Evolutionary conservation across 2,888 invertebrate species (phyloP).

Genomic region (Drosophila leonis): DNA sequence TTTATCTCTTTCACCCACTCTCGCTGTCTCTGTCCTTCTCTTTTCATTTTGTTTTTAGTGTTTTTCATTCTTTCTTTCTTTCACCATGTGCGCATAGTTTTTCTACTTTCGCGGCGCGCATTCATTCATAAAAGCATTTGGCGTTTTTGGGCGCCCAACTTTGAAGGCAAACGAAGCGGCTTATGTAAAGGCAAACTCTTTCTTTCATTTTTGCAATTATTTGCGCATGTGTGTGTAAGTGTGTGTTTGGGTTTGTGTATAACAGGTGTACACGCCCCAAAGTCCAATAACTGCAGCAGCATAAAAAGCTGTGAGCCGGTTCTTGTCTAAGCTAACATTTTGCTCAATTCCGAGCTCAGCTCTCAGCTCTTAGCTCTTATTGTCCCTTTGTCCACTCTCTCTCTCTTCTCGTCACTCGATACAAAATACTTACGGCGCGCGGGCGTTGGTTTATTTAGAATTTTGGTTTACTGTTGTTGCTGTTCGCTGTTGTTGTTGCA

Average conservation of each 20-base stretch:
- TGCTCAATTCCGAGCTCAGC: slow-evolving; percentile 29
- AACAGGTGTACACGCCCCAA: slow-evolving; percentile 61
- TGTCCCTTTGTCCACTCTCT: slow-evolving; percentile 3
- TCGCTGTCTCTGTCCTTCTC: background rate
- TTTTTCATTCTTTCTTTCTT: slow-evolving; percentile 45
- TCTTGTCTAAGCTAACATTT: slow-evolving; percentile 54
- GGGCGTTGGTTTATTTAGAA: slow-evolving; percentile 73
- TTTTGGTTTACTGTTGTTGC: slow-evolving; percentile 45
- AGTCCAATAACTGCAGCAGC: slow-evolving; percentile 32
- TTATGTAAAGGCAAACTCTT: slow-evolving; percentile 71
- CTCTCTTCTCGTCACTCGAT: slow-evolving; percentile 4
- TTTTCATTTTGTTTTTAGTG: slow-evolving; percentile 12
- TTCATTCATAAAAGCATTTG: slow-evolving; percentile 75
- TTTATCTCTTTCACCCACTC: slow-evolving; percentile 1
- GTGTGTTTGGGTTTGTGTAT: slow-evolving; percentile 32
- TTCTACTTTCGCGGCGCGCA: slow-evolving; percentile 58
- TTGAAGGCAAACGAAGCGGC: slow-evolving; percentile 50
- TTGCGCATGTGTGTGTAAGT: slow-evolving; percentile 1
- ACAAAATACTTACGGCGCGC: slow-evolving; percentile 46
- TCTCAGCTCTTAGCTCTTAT: background rate
- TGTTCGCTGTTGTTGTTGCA: slow-evolving; percentile 31
- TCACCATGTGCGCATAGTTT: slow-evolving; percentile 52
- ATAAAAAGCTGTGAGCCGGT: slow-evolving; percentile 57
- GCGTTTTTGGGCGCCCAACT: slow-evolving; percentile 40
- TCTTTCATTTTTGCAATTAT: slow-evolving; percentile 67